A percentile compares a stretch with the other conserved stretches of the same genome.
These are phyloP conservation scores for Nothobranchius furzeri DNA, from an alignment of 2,113 vertebrate genomes.

Conservation along the genomic window DNA sequence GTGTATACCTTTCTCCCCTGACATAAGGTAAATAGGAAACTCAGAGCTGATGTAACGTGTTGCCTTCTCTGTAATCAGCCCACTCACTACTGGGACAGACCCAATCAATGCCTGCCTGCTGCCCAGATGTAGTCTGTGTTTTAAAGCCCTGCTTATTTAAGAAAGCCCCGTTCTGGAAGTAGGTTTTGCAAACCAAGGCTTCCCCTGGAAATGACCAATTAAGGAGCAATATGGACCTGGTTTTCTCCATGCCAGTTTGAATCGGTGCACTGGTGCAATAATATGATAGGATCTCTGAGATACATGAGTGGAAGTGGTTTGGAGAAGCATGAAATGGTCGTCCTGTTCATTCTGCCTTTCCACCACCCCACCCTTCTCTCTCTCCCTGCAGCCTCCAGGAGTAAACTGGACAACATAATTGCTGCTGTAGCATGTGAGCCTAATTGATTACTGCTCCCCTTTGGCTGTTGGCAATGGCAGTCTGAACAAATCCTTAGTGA, in stretches of 20 bases:
- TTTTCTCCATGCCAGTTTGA: constrained; percentile 77
- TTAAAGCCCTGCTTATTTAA: constrained; percentile 73
- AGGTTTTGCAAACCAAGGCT: constrained; percentile 72
- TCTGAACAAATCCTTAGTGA: constrained; percentile 69
- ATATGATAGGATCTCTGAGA: constrained; percentile 77
- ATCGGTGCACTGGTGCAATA: constrained; percentile 65
- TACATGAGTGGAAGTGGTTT: constrained; percentile 79
- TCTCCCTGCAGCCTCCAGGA: constrained; percentile 59
- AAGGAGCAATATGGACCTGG: constrained; percentile 73
- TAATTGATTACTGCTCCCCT: constrained; percentile 77
- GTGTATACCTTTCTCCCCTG: constrained; percentile 47
- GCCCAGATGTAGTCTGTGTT: constrained; percentile 70
- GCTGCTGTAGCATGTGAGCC: constrained; percentile 69
- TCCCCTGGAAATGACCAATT: constrained; percentile 82
- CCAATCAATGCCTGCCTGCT: constrained; percentile 71
- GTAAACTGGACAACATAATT: constrained; percentile 75
- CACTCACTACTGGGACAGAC: constrained; percentile 59
- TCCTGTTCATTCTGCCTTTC: constrained; percentile 31
- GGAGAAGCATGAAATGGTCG: constrained; percentile 77
- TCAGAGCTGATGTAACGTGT: constrained; percentile 64
- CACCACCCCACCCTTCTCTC: constrained; percentile 1
- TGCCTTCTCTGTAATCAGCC: constrained; percentile 69
- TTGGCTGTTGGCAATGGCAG: constrained; percentile 58
- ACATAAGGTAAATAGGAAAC: constrained; percentile 73
- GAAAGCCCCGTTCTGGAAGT: constrained; percentile 72